Conservation (phyloP, 2,113 vertebrate species). For the Halichoerus grypus region DNA sequence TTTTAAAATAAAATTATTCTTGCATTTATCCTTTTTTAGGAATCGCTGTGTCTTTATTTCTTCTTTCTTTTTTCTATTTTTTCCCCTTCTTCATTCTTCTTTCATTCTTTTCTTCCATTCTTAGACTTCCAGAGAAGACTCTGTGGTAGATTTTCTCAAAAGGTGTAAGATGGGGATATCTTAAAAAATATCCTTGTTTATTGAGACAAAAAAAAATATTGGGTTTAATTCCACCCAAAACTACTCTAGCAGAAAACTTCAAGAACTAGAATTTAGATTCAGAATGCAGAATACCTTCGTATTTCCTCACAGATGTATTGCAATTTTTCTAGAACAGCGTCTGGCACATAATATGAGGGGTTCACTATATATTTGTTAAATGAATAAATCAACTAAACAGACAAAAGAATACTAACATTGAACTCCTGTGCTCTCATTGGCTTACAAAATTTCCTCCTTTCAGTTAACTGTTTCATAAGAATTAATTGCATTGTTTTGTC, state of each 20-base stretch:
- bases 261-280: neutral
- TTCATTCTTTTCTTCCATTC: neutral
- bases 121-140: neutral
- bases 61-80: neutral
- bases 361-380: neutral
- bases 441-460: neutral
- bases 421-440: neutral
- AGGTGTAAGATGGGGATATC: neutral
- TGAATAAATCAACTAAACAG: neutral
- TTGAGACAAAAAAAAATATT: neutral
- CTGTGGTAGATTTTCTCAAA: neutral
- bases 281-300: neutral
- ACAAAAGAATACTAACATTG: neutral
- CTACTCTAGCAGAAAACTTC: neutral
- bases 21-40: neutral
- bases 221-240: neutral
- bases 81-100: neutral
- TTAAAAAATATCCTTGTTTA: neutral
- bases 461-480: neutral
- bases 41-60: neutral
- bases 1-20: neutral
- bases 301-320: neutral
- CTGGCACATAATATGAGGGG: neutral
- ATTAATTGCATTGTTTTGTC: neutral
- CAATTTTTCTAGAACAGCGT: neutral